Conservation (phyloP, 1,140 invertebrate species). For the Trichoplusia ni region DNA sequence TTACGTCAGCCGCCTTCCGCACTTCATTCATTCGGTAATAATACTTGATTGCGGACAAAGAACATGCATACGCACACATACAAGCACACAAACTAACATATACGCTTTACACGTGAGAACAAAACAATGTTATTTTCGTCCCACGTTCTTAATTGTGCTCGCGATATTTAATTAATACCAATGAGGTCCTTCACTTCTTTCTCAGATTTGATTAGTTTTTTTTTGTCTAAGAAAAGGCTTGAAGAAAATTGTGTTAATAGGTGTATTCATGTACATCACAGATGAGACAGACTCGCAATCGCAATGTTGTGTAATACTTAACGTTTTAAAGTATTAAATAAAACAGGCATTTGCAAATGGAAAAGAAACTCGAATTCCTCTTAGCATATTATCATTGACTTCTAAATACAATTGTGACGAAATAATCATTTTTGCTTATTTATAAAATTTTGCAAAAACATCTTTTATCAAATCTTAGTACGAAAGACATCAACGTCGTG, state of each 20-base stretch:
- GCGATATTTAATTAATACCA: too few relatives aligned
- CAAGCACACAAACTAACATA: background rate
- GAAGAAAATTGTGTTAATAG: background rate
- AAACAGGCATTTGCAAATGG: too few relatives aligned
- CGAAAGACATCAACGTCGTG: conserved; percentile 58
- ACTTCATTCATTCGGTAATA: conserved; percentile 36
- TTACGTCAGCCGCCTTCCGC: conserved; percentile 34
- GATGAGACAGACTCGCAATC: too few relatives aligned
- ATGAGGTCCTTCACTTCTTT: background rate
- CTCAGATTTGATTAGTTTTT: background rate
- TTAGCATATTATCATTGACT: too few relatives aligned
- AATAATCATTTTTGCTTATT: too few relatives aligned
- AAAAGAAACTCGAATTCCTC: too few relatives aligned
- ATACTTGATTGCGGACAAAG: conserved; percentile 14
- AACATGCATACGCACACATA: background rate
- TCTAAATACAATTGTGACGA: too few relatives aligned
- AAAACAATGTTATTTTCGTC: conserved; percentile 18
- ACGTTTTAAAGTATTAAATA: too few relatives aligned
- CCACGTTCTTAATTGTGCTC: conserved; percentile 10
- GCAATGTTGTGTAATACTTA: too few relatives aligned
- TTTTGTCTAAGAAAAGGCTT: background rate
- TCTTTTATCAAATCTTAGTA: conserved; percentile 27
- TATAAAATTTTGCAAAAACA: too few relatives aligned
- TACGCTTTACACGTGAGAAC: conserved; percentile 16
- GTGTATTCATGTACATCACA: too few relatives aligned